Evolutionary conservation across 2,113 vertebrate species (phyloP).

Genomic region (Felis catus): DNA sequence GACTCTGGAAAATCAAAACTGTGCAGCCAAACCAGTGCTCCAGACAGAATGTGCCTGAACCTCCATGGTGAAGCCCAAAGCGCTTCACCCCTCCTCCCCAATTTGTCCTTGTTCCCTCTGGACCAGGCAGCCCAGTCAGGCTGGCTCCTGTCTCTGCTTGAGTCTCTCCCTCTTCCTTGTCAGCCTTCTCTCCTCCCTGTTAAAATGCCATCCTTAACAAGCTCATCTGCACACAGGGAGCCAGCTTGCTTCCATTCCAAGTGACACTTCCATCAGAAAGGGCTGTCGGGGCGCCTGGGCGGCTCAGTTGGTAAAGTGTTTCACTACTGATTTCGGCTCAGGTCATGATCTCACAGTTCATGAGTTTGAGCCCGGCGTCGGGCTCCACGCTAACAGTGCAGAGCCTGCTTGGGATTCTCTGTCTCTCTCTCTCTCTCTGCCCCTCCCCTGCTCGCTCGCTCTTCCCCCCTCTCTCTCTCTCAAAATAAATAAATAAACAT

Average conservation of each 20-base stretch:
- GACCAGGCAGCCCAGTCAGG: conserved; percentile 78
- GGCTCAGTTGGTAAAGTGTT: too few relatives aligned
- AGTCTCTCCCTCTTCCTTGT: conserved; percentile 73
- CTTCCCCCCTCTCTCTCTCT: too few relatives aligned
- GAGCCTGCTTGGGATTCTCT: too few relatives aligned
- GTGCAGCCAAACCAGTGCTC: conserved; percentile 64
- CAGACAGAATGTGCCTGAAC: conserved; percentile 26
- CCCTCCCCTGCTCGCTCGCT: too few relatives aligned
- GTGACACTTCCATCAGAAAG: conserved; percentile 76
- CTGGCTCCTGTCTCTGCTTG: conserved; percentile 74
- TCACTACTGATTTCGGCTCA: too few relatives aligned
- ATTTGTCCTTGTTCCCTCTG: conserved; percentile 78
- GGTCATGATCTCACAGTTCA: too few relatives aligned
- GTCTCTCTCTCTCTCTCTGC: too few relatives aligned
- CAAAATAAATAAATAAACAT: too few relatives aligned
- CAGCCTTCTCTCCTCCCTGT: conserved; percentile 50
- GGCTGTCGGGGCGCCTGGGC: conserved; percentile 51
- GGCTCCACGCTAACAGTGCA: too few relatives aligned
- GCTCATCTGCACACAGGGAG: conserved; percentile 76
- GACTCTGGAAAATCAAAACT: conserved; percentile 1
- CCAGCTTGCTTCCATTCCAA: conserved; percentile 81
- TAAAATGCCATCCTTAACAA: conserved; percentile 77
- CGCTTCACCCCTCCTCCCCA: conserved; percentile 77
- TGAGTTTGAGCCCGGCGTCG: too few relatives aligned
- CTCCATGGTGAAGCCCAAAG: conserved; percentile 65